Percentiles rank a stretch among this genome's conserved stretches.
These are phyloP conservation scores for Porites rus DNA, from an alignment of 92 coral and sea anemone genomes.

Conservation along the genomic window DNA sequence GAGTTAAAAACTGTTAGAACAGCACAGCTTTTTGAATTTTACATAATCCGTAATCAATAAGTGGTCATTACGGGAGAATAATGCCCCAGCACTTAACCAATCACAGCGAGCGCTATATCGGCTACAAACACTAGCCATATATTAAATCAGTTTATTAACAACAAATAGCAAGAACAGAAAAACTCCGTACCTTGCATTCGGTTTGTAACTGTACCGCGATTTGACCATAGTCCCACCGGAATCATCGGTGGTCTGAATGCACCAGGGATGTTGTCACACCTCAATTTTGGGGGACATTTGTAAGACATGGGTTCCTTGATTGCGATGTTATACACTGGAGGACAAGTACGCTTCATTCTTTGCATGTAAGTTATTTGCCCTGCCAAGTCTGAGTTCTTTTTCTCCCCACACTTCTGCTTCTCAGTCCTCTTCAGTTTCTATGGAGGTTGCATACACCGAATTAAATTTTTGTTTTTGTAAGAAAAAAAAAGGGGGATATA, in stretches of 20 bases:
- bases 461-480: background rate
- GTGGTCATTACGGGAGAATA: no score
- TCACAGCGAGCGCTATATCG: no score
- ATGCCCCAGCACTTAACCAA: no score
- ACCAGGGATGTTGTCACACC: conserved; percentile 22
- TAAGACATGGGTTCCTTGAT: conserved; percentile 23
- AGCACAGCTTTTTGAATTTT: no score
- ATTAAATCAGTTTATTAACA: no score
- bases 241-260: conserved; percentile 3
- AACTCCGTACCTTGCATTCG: conserved; percentile 12
- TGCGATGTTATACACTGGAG: background rate
- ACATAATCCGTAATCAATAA: no score
- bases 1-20: no score
- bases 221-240: conserved; percentile 11
- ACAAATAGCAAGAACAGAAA: background rate
- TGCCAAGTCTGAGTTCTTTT: background rate
- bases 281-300: conserved; percentile 19
- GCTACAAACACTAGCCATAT: no score
- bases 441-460: conserved; percentile 3
- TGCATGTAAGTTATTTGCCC: conserved; percentile 14
- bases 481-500: no score
- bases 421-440: conserved; percentile 21
- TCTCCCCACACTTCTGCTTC: background rate
- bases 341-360: conserved; percentile 15
- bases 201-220: conserved; percentile 9